phyloP scores from a whole-genome alignment of 2,113 vertebrate genomes.

The Herpailurus yagouaroundi region DNA sequence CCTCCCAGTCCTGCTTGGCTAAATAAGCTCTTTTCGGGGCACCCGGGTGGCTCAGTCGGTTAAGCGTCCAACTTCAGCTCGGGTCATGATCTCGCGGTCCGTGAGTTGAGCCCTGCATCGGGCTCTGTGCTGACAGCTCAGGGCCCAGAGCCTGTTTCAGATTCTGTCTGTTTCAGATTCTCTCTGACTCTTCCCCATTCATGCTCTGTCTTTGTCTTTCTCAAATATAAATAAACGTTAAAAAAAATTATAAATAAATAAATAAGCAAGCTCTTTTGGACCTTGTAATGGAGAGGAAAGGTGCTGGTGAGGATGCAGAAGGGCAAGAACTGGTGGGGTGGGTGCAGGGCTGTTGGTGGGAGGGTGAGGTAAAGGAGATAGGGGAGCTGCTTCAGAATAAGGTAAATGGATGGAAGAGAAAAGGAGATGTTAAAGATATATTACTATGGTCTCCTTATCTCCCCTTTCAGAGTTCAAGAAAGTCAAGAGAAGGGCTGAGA shows the following conservation, averaged over 20 bases:
- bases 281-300: neutral
- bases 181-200: no score
- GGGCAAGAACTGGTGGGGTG: neutral
- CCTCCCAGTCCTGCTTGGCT: neutral
- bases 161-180: no score
- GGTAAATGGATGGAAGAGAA: neutral
- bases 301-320: neutral
- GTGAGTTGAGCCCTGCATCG: no score
- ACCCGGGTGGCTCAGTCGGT: no score
- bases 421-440: neutral
- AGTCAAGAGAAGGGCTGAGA: neutral
- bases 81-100: no score
- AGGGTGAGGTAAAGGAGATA: neutral
- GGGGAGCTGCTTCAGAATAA: neutral
- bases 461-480: conserved; percentile 18
- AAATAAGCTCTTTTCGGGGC: neutral
- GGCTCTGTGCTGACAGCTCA: no score
- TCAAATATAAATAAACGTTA: no score
- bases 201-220: no score
- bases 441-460: neutral
- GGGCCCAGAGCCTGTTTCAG: no score
- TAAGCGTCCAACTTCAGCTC: no score
- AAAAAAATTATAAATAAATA: no score
- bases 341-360: neutral
- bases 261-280: neutral